Evolutionary conservation across 2,113 vertebrate genomes (phyloP).

Genomic region (Saiga tatarica): DNA sequence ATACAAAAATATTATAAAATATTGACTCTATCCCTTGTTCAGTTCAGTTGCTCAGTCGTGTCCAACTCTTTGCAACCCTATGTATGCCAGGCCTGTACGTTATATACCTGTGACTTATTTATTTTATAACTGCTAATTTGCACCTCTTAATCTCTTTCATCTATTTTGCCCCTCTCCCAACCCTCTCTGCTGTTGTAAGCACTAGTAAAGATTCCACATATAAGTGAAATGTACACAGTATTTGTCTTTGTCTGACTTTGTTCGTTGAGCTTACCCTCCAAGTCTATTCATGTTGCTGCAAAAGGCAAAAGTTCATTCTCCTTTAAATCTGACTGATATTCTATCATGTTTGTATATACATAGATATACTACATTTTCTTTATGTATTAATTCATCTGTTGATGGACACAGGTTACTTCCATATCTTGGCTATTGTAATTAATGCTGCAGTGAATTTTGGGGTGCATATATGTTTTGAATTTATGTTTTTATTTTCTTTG

Average conservation of each 20-base stretch:
- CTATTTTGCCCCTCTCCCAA: not conserved
- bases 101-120: not conserved
- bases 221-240: not conserved
- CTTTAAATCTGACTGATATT: not conserved
- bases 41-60: too few relatives aligned
- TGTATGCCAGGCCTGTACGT: rapidly evolving
- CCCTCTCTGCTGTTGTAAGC: not conserved
- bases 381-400: not conserved
- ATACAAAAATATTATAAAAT: not conserved
- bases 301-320: not conserved
- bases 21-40: not conserved
- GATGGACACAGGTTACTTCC: not conserved
- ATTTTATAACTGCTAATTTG: not conserved
- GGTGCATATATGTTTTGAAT: not conserved
- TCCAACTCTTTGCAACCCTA: too few relatives aligned
- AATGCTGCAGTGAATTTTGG: not conserved
- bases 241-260: not conserved
- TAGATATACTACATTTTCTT: not conserved
- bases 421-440: not conserved
- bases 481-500: not conserved
- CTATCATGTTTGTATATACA: not conserved
- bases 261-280: not conserved
- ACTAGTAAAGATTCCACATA: not conserved
- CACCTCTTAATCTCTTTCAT: not conserved
- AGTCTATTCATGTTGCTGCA: not conserved